Conservation (phyloP, 2,797 vertebrate genomes). For the Pitangus sulphuratus region DNA sequence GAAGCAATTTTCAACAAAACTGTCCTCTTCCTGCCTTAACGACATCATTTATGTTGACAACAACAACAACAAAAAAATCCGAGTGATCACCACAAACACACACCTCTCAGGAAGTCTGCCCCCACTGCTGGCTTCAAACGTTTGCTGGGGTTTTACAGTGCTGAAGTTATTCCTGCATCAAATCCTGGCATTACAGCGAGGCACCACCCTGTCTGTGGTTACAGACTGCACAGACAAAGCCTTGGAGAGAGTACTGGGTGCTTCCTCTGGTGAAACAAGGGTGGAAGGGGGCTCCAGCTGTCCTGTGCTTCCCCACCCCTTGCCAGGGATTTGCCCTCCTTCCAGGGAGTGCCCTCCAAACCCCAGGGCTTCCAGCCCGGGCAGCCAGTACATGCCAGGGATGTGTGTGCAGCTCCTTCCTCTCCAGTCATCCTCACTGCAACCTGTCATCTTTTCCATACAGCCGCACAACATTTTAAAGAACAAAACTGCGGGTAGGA, state of each 20-base stretch:
- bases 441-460: not conserved
- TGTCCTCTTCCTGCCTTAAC: not conserved
- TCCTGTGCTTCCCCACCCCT: not conserved
- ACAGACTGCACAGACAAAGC: not conserved
- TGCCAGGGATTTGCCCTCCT: not conserved
- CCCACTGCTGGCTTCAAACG: not conserved
- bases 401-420: not conserved
- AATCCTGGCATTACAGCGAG: constrained; percentile 6
- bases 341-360: not conserved
- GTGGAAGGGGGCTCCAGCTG: not conserved
- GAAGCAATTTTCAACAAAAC: not conserved
- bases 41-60: not conserved
- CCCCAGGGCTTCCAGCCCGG: not conserved
- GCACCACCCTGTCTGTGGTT: constrained; percentile 28
- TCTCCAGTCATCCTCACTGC: not conserved
- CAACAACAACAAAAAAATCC: not conserved
- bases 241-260: not conserved
- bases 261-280: not conserved
- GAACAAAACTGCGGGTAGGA: constrained; percentile 37
- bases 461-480: constrained; percentile 24
- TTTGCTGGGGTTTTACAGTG: not conserved
- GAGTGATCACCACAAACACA: not conserved
- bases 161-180: constrained; percentile 30
- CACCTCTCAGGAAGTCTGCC: constrained; percentile 23
- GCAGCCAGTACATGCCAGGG: not conserved